These are phyloP conservation scores for Danionella dracula DNA, from an alignment of 2,797 vertebrate species.

Conservation along the genomic window DNA sequence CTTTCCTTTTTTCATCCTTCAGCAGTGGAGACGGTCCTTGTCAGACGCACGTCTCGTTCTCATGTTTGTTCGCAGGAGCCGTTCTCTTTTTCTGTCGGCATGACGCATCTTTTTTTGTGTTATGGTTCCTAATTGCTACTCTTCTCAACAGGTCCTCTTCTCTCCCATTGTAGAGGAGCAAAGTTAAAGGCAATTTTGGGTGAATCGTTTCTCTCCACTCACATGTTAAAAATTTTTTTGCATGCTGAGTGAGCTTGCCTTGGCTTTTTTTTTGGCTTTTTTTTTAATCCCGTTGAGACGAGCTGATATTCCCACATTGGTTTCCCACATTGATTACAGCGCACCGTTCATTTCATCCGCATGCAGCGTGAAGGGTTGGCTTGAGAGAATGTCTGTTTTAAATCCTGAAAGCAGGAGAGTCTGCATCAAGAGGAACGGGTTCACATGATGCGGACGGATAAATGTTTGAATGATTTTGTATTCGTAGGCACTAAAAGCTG, in stretches of 20 bases:
- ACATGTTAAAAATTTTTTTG: conserved; percentile 11
- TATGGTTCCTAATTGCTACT: conserved; percentile 30
- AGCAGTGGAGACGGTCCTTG: conserved; percentile 56
- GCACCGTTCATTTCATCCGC: conserved; percentile 16
- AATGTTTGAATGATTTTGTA: too few relatives aligned
- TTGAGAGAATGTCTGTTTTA: conserved; percentile 8
- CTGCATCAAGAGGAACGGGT: too few relatives aligned
- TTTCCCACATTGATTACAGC: not conserved
- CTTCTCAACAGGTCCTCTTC: conserved; percentile 45
- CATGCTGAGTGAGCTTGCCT: conserved; percentile 40
- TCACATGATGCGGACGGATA: too few relatives aligned
- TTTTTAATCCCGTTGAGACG: conserved; percentile 3
- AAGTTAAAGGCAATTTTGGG: too few relatives aligned
- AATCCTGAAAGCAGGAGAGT: too few relatives aligned
- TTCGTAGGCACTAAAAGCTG: conserved; percentile 25
- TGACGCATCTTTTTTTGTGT: conserved; percentile 6
- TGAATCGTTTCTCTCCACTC: too few relatives aligned
- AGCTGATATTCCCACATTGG: too few relatives aligned
- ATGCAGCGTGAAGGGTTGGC: conserved; percentile 23
- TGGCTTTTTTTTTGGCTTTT: conserved; percentile 19
- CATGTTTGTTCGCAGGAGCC: conserved; percentile 57
- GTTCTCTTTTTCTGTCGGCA: conserved; percentile 58
- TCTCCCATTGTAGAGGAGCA: too few relatives aligned
- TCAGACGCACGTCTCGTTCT: conserved; percentile 34
- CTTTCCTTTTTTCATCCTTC: conserved; percentile 32